Base-by-base conservation (phyloP, 2,888 invertebrate genomes). In the Bellardia bayeri region DNA sequence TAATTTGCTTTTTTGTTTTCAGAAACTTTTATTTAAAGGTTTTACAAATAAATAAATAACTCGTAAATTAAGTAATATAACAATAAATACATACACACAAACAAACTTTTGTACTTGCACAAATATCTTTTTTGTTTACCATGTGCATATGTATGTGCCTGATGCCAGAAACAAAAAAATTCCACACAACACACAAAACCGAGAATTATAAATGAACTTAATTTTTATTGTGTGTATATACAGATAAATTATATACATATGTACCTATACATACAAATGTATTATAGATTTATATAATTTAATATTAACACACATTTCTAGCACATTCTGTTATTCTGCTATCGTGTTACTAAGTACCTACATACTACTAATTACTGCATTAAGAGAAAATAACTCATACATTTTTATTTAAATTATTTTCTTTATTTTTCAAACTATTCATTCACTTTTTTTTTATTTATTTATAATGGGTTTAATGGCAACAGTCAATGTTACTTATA, bases 101-200 rank as follows among this genome's bases (percentile, higher is more conserved):
- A 23, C 45, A 49, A 45, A 49, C 16, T 23, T 30, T 9, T n/a
- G 7, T n/a, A 64, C 2, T 40, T n/a, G 11, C 23, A 58, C 33
- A 33, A 16, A 61, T 37, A 33, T 37, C 13, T 61, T 5, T 66
- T 14, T 66, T 45, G n/a, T 66, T 66, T 45, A 45, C 66, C 8
- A 40, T 49, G 14, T 23, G 13, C 37, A 69, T 23, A 23, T 1
- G 1, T 23, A 23, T 23, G 23, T 23, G 23, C 23, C 23, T 49
- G 79, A 37, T 79, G 69, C 23, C 68, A 49, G n/a, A 49, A 54
- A 80, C 30, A 45, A 42, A 64, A 64, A 71, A 5, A 11, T 80
- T 80, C 80, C 80, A 80, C 42, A 54, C 30, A 49, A 23, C 13
- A 68, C 11, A 8, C 7, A 45, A 23, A 37, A 37, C n/a, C n/a